A percentile compares a stretch with the other conserved stretches of the same genome.
phyloP scores from a whole-genome alignment of 2,113 vertebrate genomes.

The Montifringilla adamsi region DNA sequence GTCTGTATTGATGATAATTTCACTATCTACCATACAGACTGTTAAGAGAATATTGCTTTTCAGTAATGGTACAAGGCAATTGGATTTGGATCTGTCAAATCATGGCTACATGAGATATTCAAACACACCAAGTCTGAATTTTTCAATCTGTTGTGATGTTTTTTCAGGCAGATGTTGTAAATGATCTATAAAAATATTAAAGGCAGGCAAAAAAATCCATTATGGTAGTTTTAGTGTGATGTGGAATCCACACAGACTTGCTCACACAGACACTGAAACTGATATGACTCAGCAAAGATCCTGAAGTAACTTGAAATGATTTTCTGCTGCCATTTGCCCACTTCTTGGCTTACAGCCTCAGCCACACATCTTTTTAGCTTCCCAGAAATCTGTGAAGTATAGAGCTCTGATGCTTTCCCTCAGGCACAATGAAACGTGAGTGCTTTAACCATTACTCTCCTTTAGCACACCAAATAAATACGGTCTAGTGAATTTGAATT shows the following conservation, averaged over 20 bases:
- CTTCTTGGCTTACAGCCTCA: constrained; percentile 31
- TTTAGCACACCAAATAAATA: constrained; percentile 3
- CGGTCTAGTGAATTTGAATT: background rate
- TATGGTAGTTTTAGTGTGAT: constrained; percentile 28
- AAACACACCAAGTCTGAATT: constrained; percentile 42
- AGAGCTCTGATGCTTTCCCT: constrained; percentile 45
- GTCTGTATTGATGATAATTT: background rate
- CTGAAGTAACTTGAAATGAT: constrained; percentile 41
- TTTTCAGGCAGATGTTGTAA: constrained; percentile 61
- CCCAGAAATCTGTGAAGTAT: constrained; percentile 51
- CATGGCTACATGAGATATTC: constrained; percentile 16
- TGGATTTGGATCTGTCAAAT: constrained; percentile 54
- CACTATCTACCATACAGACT: background rate
- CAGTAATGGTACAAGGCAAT: background rate
- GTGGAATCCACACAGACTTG: constrained; percentile 36
- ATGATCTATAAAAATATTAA: constrained; percentile 63
- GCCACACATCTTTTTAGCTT: constrained; percentile 4
- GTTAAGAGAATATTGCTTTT: background rate
- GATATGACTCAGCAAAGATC: constrained; percentile 50
- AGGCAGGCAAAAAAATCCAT: constrained; percentile 50
- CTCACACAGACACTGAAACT: constrained; percentile 46
- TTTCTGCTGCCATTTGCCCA: constrained; percentile 22
- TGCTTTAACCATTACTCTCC: constrained; percentile 31
- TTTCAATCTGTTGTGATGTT: constrained; percentile 47
- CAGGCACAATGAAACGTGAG: background rate